These are phyloP conservation scores for Globicephala melas DNA, from an alignment of 2,113 vertebrate species.

Conservation along the genomic window DNA sequence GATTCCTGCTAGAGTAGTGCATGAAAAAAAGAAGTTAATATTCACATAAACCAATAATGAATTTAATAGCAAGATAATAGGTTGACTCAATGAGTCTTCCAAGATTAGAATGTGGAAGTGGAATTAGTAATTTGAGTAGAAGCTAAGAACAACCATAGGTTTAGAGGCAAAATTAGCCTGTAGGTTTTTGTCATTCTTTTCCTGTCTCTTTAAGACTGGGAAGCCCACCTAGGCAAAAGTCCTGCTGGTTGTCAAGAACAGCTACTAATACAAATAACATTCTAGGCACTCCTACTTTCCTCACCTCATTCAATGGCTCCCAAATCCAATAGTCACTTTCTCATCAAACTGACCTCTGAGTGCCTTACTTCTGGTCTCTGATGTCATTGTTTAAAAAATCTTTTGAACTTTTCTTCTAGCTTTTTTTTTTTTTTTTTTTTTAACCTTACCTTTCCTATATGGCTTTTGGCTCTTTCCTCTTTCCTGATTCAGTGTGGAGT, in stretches of 20 bases:
- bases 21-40: background rate
- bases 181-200: background rate
- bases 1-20: background rate
- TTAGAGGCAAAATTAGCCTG: background rate
- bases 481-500: background rate
- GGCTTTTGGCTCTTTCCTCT: background rate
- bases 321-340: background rate
- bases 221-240: background rate
- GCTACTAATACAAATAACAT: background rate
- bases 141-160: background rate
- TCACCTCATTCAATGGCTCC: background rate
- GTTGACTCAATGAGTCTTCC: background rate
- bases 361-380: background rate
- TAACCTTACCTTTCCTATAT: background rate
- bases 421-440: background rate
- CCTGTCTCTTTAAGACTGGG: background rate
- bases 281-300: background rate
- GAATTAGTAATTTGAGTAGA: constrained; percentile 4
- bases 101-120: background rate
- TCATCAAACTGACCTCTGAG: background rate
- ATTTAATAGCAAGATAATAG: background rate
- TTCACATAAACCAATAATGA: background rate
- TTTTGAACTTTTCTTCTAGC: background rate
- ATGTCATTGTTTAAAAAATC: background rate
- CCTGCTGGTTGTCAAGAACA: background rate